Evolutionary conservation across 2,888 invertebrate genomes (phyloP).

Genomic region (Euplexia lucipara): DNA sequence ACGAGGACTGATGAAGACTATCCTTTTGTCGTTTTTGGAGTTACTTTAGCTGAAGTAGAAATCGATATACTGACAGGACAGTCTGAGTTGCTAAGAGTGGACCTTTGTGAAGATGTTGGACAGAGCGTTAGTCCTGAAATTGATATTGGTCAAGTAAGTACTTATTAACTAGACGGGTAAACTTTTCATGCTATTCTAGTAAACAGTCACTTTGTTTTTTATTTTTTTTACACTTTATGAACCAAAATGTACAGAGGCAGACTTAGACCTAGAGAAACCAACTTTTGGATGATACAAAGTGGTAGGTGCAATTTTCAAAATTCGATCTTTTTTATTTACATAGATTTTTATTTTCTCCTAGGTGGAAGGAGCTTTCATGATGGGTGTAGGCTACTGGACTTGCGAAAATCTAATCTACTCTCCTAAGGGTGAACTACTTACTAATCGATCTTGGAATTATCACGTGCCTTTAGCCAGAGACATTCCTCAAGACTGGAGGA

Average conservation of each 20-base stretch:
- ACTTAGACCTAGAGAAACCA: too few relatives aligned
- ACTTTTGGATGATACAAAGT: too few relatives aligned
- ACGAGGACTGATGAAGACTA: slow-evolving; percentile 85
- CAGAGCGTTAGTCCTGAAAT: slow-evolving; percentile 93
- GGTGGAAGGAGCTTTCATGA: slow-evolving; percentile 94
- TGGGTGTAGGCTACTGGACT: slow-evolving; percentile 94
- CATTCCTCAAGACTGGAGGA: slow-evolving; percentile 94
- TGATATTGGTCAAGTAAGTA: slow-evolving; percentile 79
- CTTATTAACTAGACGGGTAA: too few relatives aligned
- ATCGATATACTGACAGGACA: slow-evolving; percentile 93
- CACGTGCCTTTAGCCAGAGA: slow-evolving; percentile 94
- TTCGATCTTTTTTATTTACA: too few relatives aligned
- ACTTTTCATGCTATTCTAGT: too few relatives aligned
- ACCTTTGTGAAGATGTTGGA: slow-evolving; percentile 93
- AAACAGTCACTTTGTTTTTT: too few relatives aligned
- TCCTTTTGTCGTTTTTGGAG: slow-evolving; percentile 33
- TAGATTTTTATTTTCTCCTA: slow-evolving; percentile 42
- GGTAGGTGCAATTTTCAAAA: too few relatives aligned
- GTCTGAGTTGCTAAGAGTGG: slow-evolving; percentile 91
- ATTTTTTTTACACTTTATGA: too few relatives aligned
- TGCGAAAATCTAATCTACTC: slow-evolving; percentile 93
- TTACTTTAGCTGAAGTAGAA: slow-evolving; percentile 50
- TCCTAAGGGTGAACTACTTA: slow-evolving; percentile 92
- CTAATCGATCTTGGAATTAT: slow-evolving; percentile 95
- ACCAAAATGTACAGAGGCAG: too few relatives aligned